Percentiles rank a stretch among this genome's conserved stretches.
Evolutionary conservation across 1,140 invertebrate genomes (phyloP).

Genomic region (Anthonomus grandis): DNA sequence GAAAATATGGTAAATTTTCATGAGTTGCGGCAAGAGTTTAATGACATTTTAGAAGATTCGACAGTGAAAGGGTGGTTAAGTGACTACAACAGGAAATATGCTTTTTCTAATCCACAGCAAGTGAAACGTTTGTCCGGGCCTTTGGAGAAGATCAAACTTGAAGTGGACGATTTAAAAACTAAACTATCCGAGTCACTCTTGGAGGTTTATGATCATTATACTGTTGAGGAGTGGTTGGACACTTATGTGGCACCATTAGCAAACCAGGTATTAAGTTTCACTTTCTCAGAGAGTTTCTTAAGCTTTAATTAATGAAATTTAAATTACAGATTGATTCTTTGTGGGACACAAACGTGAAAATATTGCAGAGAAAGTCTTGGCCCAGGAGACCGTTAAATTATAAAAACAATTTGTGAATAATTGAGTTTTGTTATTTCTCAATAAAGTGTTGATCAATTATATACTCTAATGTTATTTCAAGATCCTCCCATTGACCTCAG

Average conservation of each 20-base stretch:
- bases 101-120: slow-evolving; percentile 62
- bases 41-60: slow-evolving; percentile 31
- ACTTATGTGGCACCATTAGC: slow-evolving; percentile 34
- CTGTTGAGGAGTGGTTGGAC: slow-evolving; percentile 72
- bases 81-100: slow-evolving; percentile 71
- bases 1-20: slow-evolving; percentile 34
- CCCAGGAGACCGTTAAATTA: slow-evolving; percentile 35
- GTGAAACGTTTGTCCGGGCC: slow-evolving; percentile 24
- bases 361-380: slow-evolving; percentile 30
- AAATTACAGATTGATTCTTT: slow-evolving; percentile 6
- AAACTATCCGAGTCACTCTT: slow-evolving; percentile 60
- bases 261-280: slow-evolving; percentile 17
- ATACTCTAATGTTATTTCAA: too few species aligned
- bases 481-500: too few species aligned
- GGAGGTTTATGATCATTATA: slow-evolving; percentile 70
- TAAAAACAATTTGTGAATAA: too few species aligned
- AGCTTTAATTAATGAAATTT: too few species aligned
- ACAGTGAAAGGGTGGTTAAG: slow-evolving; percentile 65
- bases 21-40: slow-evolving; percentile 34
- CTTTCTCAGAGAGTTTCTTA: not conserved
- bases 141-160: slow-evolving; percentile 61
- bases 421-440: too few species aligned
- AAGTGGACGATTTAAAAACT: slow-evolving; percentile 60
- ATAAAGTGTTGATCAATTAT: too few species aligned
- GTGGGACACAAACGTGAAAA: slow-evolving; percentile 23